Percentiles rank a stretch among this genome's conserved stretches.
Evolutionary conservation across 2,888 invertebrate species (phyloP).

Genomic region (Andrena fulva): DNA sequence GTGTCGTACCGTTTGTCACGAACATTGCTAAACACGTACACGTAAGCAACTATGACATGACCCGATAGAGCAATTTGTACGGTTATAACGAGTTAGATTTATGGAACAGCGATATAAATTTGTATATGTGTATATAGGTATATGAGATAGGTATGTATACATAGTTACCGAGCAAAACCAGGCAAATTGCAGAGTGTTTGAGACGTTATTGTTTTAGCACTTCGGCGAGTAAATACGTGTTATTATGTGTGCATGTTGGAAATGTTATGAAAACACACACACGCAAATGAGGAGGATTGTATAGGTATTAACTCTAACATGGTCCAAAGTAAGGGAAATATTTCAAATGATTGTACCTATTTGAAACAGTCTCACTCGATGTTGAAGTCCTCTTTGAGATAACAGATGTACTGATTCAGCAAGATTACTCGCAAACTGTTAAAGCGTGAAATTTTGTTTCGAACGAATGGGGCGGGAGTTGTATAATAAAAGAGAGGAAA

Average conservation of each 20-base stretch:
- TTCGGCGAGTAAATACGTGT: conserved; percentile 42
- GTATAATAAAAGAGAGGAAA: conserved; percentile 2
- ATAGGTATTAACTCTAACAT: conserved; percentile 40
- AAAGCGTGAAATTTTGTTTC: conserved; percentile 16
- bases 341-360: conserved; percentile 57
- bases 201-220: conserved; percentile 46
- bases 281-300: conserved; percentile 30
- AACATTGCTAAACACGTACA: conserved; percentile 34
- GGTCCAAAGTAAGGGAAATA: conserved; percentile 50
- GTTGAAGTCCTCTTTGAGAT: conserved; percentile 36
- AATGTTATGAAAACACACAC: conserved; percentile 23
- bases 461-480: neutral
- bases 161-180: conserved; percentile 57
- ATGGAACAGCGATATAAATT: conserved; percentile 67
- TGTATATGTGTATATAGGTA: conserved; percentile 65
- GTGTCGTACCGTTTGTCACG: conserved; percentile 12
- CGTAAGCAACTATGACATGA: conserved; percentile 59
- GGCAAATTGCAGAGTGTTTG: conserved; percentile 57
- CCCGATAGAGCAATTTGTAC: conserved; percentile 59
- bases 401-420: conserved; percentile 37
- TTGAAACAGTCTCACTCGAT: conserved; percentile 30
- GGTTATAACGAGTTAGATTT: conserved; percentile 54
- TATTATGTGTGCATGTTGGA: conserved; percentile 34
- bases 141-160: conserved; percentile 9
- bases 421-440: conserved; percentile 9